Evolutionary conservation across 2,113 vertebrate species (phyloP).

Genomic region (Willisornis vidua): DNA sequence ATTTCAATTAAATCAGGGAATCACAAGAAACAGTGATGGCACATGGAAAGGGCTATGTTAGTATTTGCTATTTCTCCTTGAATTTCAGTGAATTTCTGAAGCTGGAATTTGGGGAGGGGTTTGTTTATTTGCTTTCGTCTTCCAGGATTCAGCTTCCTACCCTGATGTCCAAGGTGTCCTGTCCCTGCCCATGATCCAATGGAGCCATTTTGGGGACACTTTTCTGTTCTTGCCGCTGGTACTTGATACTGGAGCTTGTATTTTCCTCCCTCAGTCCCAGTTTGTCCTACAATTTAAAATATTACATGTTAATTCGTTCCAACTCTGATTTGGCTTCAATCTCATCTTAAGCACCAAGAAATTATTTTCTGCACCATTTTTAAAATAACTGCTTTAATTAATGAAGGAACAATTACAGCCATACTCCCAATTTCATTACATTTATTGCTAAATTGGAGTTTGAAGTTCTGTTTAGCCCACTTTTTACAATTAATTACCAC

Average conservation of each 20-base stretch:
- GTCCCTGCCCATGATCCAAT: neutral
- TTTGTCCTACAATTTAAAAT: neutral
- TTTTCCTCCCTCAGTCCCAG: neutral
- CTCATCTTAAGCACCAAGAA: neutral
- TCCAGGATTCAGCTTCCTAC: neutral
- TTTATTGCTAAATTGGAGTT: neutral
- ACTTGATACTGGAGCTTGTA: neutral
- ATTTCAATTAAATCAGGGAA: neutral
- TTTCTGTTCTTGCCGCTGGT: neutral
- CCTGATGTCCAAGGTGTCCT: neutral
- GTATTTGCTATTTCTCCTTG: neutral
- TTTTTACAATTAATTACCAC: neutral
- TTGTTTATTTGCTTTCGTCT: neutral
- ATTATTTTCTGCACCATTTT: neutral
- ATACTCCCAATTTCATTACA: neutral
- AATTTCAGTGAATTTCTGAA: neutral
- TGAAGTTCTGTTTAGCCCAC: neutral
- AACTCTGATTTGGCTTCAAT: neutral
- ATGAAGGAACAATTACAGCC: neutral
- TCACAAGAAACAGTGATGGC: neutral
- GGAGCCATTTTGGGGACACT: neutral
- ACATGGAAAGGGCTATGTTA: neutral
- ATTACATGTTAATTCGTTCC: neutral
- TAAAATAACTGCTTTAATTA: constrained; percentile 12
- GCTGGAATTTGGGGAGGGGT: neutral